Base-by-base conservation (phyloP, 2,888 invertebrate genomes). In the Orchesellides sinensis region DNA sequence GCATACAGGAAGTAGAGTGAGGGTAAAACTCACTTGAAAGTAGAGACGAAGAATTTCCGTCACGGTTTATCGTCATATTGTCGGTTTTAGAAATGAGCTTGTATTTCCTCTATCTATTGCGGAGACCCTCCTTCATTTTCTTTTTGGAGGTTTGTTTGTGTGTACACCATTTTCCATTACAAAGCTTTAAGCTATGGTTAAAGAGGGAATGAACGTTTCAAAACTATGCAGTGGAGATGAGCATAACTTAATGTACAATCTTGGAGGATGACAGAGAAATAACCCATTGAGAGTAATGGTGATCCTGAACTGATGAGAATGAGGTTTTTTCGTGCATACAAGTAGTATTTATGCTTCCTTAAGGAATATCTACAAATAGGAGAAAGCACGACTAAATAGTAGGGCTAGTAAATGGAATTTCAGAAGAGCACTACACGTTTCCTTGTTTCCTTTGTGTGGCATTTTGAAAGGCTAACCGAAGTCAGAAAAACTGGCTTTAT, bases 241-340 rank as follows among this genome's bases (percentile, higher is more conserved):
- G 63, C 35, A 29, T 17, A 35, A 63, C 29, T 65, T 74, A 65
- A 74, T 73, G 73, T 54, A 21, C 25, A 35, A 59, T 78, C 45
- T 40, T 19, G 40, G 23, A 66, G 59, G 73, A 80, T 80, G 59
- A 72, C 72, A 72, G 70, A 27, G 72, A 66, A 80, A 73, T 80
- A 80, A 65, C 59, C 73, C 73, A 73, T 74, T 81, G 32, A 68
- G 66, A 61, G 49, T 68, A 81, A 81, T 81, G 80, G 66, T 74
- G 73, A 81, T 81, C 80, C 73, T 73, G 73, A 73, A 66, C 80
- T 81, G 73, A 73, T 73, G 73, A 81, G 73, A 73, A 74, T 73
- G 73, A 61, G 63, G 65, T 47, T 63, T 74, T 74, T 35, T 59
- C 32, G 25, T 69, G 29, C 54, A 69, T 69, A 47, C 32, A 47